These are phyloP conservation scores for Neogobius melanostomus DNA, from an alignment of 2,113 vertebrate genomes.

Conservation along the genomic window DNA sequence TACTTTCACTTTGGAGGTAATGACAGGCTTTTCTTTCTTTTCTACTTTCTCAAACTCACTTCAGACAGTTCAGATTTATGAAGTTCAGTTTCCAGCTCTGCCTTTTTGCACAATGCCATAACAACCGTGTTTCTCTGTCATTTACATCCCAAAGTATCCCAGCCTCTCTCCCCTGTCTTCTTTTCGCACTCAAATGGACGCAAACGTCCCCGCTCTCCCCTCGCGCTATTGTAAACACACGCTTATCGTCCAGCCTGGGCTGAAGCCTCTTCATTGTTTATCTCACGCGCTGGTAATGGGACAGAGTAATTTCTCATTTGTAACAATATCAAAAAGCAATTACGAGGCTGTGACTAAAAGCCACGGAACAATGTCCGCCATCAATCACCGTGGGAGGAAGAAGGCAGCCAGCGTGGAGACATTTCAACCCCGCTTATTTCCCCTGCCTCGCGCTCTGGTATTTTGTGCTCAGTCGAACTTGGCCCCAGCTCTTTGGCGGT, in stretches of 20 bases:
- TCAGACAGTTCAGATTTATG: neutral
- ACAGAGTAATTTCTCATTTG: slow-evolving; percentile 76
- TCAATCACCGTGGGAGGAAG: slow-evolving; percentile 67
- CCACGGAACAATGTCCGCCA: slow-evolving; percentile 72
- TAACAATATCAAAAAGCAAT: slow-evolving; percentile 80
- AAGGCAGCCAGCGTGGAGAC: slow-evolving; percentile 34
- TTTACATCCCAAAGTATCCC: slow-evolving; percentile 20
- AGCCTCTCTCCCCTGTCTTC: slow-evolving; percentile 11
- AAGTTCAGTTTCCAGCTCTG: neutral
- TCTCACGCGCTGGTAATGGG: slow-evolving; percentile 67
- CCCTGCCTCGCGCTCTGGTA: slow-evolving; percentile 46
- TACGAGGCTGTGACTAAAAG: slow-evolving; percentile 74
- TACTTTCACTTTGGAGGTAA: slow-evolving; percentile 1
- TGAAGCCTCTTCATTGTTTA: slow-evolving; percentile 68
- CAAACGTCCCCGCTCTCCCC: slow-evolving; percentile 18
- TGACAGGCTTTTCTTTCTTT: neutral
- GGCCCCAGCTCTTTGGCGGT: slow-evolving; percentile 27
- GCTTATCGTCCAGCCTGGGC: slow-evolving; percentile 40
- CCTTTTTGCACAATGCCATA: slow-evolving; percentile 15
- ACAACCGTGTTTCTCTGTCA: neutral
- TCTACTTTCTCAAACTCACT: neutral
- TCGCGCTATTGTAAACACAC: slow-evolving; percentile 22
- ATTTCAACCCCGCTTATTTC: slow-evolving; percentile 49
- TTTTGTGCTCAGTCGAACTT: slow-evolving; percentile 54
- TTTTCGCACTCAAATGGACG: slow-evolving; percentile 14